A percentile compares a stretch with the other conserved stretches of the same genome.
Conservation (phyloP, 2,113 vertebrate species). For the Arvicanthis niloticus region DNA sequence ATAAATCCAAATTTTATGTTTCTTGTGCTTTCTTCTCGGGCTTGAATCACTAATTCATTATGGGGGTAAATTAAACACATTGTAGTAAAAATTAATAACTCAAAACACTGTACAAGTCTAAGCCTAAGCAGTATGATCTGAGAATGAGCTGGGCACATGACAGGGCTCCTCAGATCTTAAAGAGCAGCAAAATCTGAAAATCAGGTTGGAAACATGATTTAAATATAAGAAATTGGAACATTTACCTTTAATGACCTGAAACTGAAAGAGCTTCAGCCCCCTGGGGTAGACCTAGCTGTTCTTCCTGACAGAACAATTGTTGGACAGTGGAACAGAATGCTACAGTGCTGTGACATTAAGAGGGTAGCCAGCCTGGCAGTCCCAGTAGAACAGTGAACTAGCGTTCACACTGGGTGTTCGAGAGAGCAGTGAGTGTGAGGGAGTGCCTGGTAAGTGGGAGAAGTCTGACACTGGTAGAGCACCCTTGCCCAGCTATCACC, state of each 20-base stretch:
- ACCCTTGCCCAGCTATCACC: neutral
- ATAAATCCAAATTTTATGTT: constrained; percentile 10
- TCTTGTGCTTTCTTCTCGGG: neutral
- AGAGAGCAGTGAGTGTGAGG: neutral
- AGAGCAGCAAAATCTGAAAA: neutral
- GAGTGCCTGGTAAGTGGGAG: neutral
- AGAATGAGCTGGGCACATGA: neutral
- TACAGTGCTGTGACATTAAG: neutral
- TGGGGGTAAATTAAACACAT: neutral
- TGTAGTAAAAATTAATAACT: neutral
- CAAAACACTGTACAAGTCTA: neutral
- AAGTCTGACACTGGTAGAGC: neutral
- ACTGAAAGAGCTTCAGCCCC: neutral
- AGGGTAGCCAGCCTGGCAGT: neutral
- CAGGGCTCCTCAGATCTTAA: neutral
- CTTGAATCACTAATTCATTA: neutral
- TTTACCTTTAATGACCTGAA: constrained; percentile 11
- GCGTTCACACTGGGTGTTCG: neutral
- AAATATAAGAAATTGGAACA: neutral
- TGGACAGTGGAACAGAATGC: neutral
- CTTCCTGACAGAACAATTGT: neutral
- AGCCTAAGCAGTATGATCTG: neutral
- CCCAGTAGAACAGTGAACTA: neutral
- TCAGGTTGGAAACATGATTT: neutral
- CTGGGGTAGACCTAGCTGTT: neutral